These are phyloP conservation scores for Botia almorhae DNA, from an alignment of 2,797 vertebrate genomes.

Conservation along the genomic window DNA sequence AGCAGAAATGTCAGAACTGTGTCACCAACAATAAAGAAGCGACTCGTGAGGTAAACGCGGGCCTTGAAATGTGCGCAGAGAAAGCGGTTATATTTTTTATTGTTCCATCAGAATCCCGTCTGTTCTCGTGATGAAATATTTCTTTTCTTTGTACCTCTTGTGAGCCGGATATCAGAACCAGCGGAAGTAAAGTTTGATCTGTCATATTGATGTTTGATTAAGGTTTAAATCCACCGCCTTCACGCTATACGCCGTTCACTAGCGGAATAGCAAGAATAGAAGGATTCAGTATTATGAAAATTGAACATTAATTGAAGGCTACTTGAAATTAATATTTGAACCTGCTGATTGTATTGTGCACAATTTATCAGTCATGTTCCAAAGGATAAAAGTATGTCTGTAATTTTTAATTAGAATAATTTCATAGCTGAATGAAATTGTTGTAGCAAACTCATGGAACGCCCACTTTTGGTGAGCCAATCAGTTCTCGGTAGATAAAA, in stretches of 20 bases:
- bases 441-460: neutral
- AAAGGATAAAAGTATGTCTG: neutral
- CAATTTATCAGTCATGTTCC: neutral
- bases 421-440: neutral
- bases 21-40: constrained; percentile 50
- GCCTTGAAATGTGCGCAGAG: constrained; percentile 34
- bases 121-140: constrained; percentile 63
- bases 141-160: constrained; percentile 25
- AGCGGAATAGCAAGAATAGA: neutral
- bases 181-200: constrained; percentile 16
- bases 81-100: constrained; percentile 65
- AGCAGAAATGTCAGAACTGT: constrained; percentile 26
- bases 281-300: neutral
- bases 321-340: neutral
- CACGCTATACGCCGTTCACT: neutral
- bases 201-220: constrained; percentile 1
- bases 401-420: neutral
- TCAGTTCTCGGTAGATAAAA: too few species aligned
- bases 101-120: constrained; percentile 58
- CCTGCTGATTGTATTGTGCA: neutral
- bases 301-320: neutral
- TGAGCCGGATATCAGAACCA: constrained; percentile 11
- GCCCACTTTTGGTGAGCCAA: neutral
- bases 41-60: constrained; percentile 55
- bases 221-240: neutral